Evolutionary conservation across 2,797 vertebrate species (phyloP), one percentile per base, ranked within the genome.

Genomic region (Micromesistius poutassou): DNA sequence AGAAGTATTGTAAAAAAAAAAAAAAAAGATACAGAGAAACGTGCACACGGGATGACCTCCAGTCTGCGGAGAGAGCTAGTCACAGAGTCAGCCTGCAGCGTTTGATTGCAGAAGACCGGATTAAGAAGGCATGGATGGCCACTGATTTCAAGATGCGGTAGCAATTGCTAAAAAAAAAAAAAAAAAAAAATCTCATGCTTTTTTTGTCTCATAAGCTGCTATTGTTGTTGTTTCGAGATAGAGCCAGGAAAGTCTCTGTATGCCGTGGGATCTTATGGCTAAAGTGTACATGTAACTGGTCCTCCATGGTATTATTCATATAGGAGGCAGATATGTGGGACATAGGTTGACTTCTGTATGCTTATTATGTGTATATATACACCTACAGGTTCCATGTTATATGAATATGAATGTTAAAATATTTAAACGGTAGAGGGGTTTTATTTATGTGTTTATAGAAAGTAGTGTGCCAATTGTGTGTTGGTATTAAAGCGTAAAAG

Each of bases 301-400:
- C 62, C 12, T 68, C n/a, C 62, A 68, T 62, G 22, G 55, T 62
- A 62, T 55, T 55, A 55, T 62, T 62, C 55, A 8, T n/a, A n/a
- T 28, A 68, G 3, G 62, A 68, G 62, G 62, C 62, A 68, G 62
- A 68, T 28, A 68, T 68, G 62, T 68, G 25, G 62, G 22, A 68
- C n/a, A 68, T 28, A 68, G 62, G 62, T 68, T n/a, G 28, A 28
- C 84, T 85, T 80, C 75, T 82, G 83, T 85, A 28, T 68, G 8
- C 62, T 68, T 68, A 68, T 68, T 28, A 28, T 68, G 62, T 68
- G 28, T 28, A n/a, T n/a, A n/a, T n/a, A 7, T n/a, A 62, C 22
- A n/a, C 55, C 4, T 62, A 9, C 62, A 62, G n/a, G n/a, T 62
- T 62, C 22, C 55, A 25, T 62, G 55, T 62, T 62, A 62, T 62